Conservation (phyloP, 1,140 invertebrate species). For the Latrodectus geometricus region DNA sequence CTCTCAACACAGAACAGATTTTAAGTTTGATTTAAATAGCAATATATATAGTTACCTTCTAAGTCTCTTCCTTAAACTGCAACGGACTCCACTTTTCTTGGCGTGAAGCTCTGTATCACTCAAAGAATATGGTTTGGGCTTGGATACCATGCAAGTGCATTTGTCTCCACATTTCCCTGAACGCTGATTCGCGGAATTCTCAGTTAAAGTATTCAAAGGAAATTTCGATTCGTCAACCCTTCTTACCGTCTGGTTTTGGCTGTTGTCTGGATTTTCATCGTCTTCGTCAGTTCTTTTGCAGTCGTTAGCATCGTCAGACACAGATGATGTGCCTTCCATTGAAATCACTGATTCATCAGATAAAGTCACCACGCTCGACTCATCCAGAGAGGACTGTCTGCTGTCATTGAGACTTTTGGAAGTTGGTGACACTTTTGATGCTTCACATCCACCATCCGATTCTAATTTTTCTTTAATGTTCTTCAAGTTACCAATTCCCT, state of each 20-base stretch:
- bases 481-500: neutral
- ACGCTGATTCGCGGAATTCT: neutral
- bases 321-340: slow-evolving; percentile 36
- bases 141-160: neutral
- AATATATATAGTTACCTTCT: slow-evolving; percentile 20
- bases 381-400: slow-evolving; percentile 42
- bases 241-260: slow-evolving; percentile 21
- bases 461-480: slow-evolving; percentile 46
- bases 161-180: neutral
- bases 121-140: slow-evolving; percentile 24
- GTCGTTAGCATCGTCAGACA: slow-evolving; percentile 42
- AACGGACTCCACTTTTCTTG: slow-evolving; percentile 31
- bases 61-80: slow-evolving; percentile 24
- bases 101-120: slow-evolving; percentile 36
- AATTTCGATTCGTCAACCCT: slow-evolving; percentile 1
- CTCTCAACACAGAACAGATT: neutral
- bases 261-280: slow-evolving; percentile 36
- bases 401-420: slow-evolving; percentile 44
- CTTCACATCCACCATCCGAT: slow-evolving; percentile 7
- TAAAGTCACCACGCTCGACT: slow-evolving; percentile 40
- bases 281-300: slow-evolving; percentile 37
- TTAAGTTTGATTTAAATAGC: neutral
- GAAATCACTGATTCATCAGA: slow-evolving; percentile 53
- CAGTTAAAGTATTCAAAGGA: neutral
- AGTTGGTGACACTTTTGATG: slow-evolving; percentile 5